A percentile compares a stretch with the other conserved stretches of the same genome.
Evolutionary conservation across 2,888 invertebrate species (phyloP).

Genomic region (Oligia latruncula): DNA sequence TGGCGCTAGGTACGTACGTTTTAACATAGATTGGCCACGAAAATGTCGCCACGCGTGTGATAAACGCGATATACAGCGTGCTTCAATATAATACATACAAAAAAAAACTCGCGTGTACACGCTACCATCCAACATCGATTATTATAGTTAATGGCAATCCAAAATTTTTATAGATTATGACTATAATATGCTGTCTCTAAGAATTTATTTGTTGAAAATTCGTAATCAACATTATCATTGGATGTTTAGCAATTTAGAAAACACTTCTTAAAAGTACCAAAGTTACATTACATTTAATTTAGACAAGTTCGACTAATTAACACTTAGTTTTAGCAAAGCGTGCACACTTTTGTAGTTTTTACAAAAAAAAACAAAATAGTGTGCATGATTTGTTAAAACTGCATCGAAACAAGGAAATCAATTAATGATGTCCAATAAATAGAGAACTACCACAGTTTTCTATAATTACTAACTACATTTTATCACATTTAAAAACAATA

Average conservation of each 20-base stretch:
- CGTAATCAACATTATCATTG: conserved; percentile 5
- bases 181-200: conserved; percentile 36
- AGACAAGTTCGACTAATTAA: conserved; percentile 20
- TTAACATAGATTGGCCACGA: conserved; percentile 1
- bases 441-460: conserved; percentile 9
- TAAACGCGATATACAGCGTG: conserved; percentile 18
- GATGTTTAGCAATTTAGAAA: conserved; percentile 35
- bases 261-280: conserved; percentile 35
- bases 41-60: neutral
- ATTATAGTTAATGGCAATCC: no score
- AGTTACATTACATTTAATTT: conserved; percentile 39
- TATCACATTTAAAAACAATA: conserved; percentile 57
- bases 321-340: conserved; percentile 12
- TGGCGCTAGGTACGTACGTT: neutral
- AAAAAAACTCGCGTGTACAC: neutral
- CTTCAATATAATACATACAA: neutral
- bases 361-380: neutral
- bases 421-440: conserved; percentile 1
- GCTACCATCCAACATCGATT: neutral
- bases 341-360: neutral
- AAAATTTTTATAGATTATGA: conserved; percentile 14
- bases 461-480: conserved; percentile 33
- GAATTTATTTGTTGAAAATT: conserved; percentile 20
- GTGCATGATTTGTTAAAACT: conserved; percentile 5
- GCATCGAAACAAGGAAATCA: neutral